Conservation (phyloP, 2,888 invertebrate species). For the Perithous albicinctus region DNA sequence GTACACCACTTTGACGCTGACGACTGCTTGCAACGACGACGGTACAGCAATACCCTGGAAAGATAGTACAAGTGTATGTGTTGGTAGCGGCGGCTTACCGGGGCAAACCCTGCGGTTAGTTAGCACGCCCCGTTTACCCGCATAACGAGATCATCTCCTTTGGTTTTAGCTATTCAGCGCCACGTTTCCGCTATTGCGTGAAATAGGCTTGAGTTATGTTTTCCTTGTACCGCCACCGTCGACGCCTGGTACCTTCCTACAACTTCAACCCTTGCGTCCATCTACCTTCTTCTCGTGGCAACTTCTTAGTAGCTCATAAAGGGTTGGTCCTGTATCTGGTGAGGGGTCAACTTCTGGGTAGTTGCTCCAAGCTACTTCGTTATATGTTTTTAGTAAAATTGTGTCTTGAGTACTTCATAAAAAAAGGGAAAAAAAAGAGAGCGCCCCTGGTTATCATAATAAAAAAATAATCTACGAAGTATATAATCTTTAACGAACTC, state of each 20-base stretch:
- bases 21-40: constrained; percentile 27
- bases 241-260: background rate
- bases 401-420: background rate
- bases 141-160: constrained; percentile 73
- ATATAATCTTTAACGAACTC: constrained; percentile 24
- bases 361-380: constrained; percentile 9
- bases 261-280: background rate
- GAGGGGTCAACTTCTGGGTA: background rate
- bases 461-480: background rate
- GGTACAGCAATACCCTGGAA: constrained; percentile 12
- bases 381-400: background rate
- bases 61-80: constrained; percentile 34
- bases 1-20: constrained; percentile 20
- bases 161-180: constrained; percentile 66
- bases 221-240: constrained; percentile 19
- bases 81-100: constrained; percentile 56
- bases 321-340: background rate
- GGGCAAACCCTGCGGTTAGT: constrained; percentile 67
- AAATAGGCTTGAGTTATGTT: constrained; percentile 61
- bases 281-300: background rate
- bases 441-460: background rate
- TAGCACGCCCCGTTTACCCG: constrained; percentile 72
- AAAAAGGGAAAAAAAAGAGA: background rate
- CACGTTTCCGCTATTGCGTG: constrained; percentile 69
- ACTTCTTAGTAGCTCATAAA: constrained; percentile 21